Conservation (phyloP, 2,888 invertebrate genomes). For the Agrotis puta region DNA sequence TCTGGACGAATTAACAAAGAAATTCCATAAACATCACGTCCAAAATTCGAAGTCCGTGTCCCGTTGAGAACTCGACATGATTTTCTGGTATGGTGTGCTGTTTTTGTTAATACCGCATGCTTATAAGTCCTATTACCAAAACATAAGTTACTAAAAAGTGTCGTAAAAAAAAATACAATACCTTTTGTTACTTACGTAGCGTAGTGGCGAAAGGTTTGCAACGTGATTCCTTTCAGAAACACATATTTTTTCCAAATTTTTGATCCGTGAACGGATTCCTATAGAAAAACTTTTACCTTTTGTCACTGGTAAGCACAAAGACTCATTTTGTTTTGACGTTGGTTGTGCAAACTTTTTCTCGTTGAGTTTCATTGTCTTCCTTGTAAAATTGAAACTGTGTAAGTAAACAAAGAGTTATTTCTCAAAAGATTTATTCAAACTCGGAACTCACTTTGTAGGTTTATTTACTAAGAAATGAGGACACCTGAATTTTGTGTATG, state of each 20-base stretch:
- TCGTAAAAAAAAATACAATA: background rate
- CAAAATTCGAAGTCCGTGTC: no score
- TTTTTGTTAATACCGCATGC: no score
- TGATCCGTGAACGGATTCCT: conserved; percentile 1
- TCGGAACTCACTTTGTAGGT: background rate
- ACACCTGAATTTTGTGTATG: background rate
- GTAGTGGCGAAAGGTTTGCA: background rate
- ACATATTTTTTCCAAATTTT: background rate
- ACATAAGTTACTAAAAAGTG: background rate
- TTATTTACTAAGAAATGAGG: background rate
- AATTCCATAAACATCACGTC: no score
- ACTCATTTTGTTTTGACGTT: background rate
- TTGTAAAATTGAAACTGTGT: background rate
- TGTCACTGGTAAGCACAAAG: background rate
- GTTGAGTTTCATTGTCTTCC: conserved; percentile 7
- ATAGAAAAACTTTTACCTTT: background rate
- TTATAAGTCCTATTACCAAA: background rate
- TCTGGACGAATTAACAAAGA: no score
- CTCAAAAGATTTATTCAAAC: background rate
- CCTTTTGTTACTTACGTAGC: background rate
- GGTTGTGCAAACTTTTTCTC: conserved; percentile 3
- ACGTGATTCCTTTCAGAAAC: background rate
- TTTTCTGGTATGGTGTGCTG: no score
- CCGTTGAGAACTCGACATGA: no score
- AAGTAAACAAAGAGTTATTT: background rate